Evolutionary conservation across 2,113 vertebrate species (phyloP), one percentile per base, ranked within the genome.

Genomic region (Sardina pilchardus): DNA sequence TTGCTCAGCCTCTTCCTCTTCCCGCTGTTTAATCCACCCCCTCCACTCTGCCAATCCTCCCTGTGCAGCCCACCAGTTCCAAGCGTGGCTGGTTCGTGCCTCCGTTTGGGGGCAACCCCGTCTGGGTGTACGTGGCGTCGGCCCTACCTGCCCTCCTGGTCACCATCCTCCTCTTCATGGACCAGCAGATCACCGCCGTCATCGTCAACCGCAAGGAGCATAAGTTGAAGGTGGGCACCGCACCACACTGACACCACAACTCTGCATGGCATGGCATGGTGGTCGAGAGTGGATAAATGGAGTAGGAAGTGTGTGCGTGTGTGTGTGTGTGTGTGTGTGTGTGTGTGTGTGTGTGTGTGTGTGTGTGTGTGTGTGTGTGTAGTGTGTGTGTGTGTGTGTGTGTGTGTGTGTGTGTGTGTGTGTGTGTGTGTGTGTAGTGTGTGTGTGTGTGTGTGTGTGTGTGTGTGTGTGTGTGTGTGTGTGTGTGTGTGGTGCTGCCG

Each of bases 181-280:
- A 99, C 94, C 98, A 99, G 90, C 98, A 99, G 91, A 99, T 99
- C 89, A 99, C 98, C 0, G 98, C 97, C 0, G 98, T 99, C 86
- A 99, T 99, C 0, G 96, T 99, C 92, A 99, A 99, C 94, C 96
- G 98, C 92, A 99, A 99, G 91, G 98, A 99, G 89, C 96, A 99
- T 93, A 99, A 97, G 88, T 96, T 99, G 30, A 99, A 98, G 96
- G 98, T 98, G 88, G 87, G 92, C 89, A 48, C 44, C 3, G 24
- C 21, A 26, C 0, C 56, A 8, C 0, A 26, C 30, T 39, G 71
- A 16, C 14, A 34, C 10, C 53, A 4, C 0, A 17, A n/a, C n/a
- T n/a, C 16, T 2, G 53, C 12, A 16, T 24, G 7, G 53, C 9
- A 4, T 0, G 14, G 14, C 1, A 2, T n/a, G n/a, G n/a, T n/a